phyloP scores from a whole-genome alignment of 2,113 vertebrate species.

The Hyla sarda region DNA sequence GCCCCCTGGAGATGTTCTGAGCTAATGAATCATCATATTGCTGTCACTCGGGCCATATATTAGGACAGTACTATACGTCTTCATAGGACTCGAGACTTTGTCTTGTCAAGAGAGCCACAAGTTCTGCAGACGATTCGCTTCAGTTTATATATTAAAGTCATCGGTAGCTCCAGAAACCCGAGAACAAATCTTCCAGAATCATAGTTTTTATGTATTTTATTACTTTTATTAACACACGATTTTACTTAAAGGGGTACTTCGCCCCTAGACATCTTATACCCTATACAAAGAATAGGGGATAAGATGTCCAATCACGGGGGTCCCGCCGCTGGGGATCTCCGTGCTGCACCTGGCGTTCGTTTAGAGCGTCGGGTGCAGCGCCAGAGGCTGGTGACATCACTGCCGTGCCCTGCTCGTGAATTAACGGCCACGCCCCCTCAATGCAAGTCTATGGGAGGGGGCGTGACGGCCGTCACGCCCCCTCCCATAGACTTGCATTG shows the following conservation, averaged over 20 bases:
- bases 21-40: slow-evolving; percentile 64
- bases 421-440: no score
- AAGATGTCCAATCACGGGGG: no score
- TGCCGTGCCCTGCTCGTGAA: no score
- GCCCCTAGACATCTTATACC: no score
- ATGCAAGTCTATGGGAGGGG: no score
- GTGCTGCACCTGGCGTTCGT: no score
- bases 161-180: background rate
- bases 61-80: slow-evolving; percentile 67
- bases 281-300: no score
- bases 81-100: slow-evolving; percentile 61
- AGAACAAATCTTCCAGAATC: background rate
- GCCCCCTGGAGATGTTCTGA: slow-evolving; percentile 62
- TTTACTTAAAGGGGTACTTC: background rate
- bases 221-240: background rate
- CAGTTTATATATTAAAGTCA: slow-evolving; percentile 63
- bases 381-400: no score
- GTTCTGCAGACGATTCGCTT: slow-evolving; percentile 58
- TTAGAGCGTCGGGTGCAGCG: no score
- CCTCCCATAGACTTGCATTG: no score
- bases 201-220: background rate
- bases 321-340: no score
- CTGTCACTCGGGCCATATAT: slow-evolving; percentile 64
- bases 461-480: no score
- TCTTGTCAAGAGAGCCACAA: slow-evolving; percentile 61